Percentiles rank a stretch among this genome's conserved stretches.
Evolutionary conservation across 2,113 vertebrate species (phyloP).

Genomic region (Setophaga kirtlandii): DNA sequence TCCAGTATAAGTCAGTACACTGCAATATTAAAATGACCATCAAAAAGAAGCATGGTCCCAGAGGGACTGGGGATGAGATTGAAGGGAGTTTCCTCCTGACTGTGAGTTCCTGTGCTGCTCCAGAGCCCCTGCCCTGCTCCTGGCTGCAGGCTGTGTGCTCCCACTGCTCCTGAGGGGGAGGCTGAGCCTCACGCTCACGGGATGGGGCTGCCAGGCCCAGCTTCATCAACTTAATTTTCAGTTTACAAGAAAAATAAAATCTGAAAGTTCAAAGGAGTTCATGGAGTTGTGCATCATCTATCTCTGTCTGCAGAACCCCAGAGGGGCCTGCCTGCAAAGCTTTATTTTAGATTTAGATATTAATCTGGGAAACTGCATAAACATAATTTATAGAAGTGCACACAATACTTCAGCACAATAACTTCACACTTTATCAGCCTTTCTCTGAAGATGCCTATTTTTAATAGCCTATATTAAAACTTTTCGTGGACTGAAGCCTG

Average conservation of each 20-base stretch:
- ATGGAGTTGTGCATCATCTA: slow-evolving; percentile 24
- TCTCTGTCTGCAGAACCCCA: slow-evolving; percentile 39
- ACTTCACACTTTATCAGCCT: slow-evolving; percentile 11
- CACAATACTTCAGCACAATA: neutral
- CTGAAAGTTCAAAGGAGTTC: slow-evolving; percentile 55
- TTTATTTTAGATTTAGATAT: slow-evolving; percentile 62
- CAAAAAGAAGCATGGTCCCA: slow-evolving; percentile 55
- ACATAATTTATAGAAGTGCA: slow-evolving; percentile 41
- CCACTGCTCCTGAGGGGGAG: neutral
- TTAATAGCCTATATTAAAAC: slow-evolving; percentile 11
- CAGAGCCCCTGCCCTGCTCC: neutral
- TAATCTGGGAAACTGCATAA: slow-evolving; percentile 45
- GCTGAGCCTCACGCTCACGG: neutral
- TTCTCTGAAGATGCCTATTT: slow-evolving; percentile 2
- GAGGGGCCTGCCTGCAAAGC: neutral
- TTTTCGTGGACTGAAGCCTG: neutral
- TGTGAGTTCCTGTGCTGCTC: neutral
- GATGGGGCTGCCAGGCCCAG: neutral
- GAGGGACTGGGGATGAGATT: slow-evolving; percentile 1
- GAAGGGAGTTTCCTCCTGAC: neutral
- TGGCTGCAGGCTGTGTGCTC: neutral
- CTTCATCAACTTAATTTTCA: neutral
- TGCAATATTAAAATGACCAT: slow-evolving; percentile 71
- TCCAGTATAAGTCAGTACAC: slow-evolving; percentile 55
- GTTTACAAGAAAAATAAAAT: slow-evolving; percentile 37